A percentile compares a stretch with the other conserved stretches of the same genome.
Evolutionary conservation across 2,888 invertebrate species (phyloP).

Genomic region (Hirtodrosophila duncani): DNA sequence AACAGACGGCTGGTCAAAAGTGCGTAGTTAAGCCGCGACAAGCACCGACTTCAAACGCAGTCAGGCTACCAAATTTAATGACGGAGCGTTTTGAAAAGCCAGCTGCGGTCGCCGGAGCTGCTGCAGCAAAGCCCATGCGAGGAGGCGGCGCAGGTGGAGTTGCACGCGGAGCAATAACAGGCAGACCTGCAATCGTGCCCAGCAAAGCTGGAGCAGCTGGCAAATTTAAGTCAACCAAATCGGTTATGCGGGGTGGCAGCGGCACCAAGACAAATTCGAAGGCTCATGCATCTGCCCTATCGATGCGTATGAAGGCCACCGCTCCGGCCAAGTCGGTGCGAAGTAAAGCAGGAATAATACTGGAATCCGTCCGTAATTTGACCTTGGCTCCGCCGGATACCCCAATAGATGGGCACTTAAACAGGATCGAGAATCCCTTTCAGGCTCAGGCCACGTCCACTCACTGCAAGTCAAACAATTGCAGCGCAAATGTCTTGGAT

Average conservation of each 20-base stretch:
- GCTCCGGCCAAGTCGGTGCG: slow-evolving; percentile 1
- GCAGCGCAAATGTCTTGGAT: slow-evolving; percentile 9
- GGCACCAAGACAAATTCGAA: too few relatives aligned
- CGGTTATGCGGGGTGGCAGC: too few relatives aligned
- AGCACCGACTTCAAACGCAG: not conserved
- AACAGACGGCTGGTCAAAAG: too few relatives aligned
- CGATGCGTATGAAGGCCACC: slow-evolving; percentile 42
- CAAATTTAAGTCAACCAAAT: slow-evolving; percentile 36
- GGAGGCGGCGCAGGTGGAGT: slow-evolving; percentile 1
- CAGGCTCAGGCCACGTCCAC: slow-evolving; percentile 46
- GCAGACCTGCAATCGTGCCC: too few relatives aligned
- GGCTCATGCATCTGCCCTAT: not conserved
- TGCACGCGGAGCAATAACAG: too few relatives aligned
- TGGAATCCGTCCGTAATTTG: not conserved
- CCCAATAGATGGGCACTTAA: slow-evolving; percentile 26
- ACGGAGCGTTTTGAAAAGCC: slow-evolving; percentile 31
- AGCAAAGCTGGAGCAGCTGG: slow-evolving; percentile 36
- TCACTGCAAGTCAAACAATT: slow-evolving; percentile 15
- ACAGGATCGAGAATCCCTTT: slow-evolving; percentile 20
- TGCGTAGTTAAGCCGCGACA: not conserved
- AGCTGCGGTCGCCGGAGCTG: not conserved
- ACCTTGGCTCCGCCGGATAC: slow-evolving; percentile 36
- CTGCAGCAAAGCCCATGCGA: slow-evolving; percentile 25
- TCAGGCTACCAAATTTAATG: not conserved
- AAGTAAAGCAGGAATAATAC: not conserved